These are phyloP conservation scores for Darwinula stevensoni DNA, from an alignment of 2,888 invertebrate species.

Conservation along the genomic window DNA sequence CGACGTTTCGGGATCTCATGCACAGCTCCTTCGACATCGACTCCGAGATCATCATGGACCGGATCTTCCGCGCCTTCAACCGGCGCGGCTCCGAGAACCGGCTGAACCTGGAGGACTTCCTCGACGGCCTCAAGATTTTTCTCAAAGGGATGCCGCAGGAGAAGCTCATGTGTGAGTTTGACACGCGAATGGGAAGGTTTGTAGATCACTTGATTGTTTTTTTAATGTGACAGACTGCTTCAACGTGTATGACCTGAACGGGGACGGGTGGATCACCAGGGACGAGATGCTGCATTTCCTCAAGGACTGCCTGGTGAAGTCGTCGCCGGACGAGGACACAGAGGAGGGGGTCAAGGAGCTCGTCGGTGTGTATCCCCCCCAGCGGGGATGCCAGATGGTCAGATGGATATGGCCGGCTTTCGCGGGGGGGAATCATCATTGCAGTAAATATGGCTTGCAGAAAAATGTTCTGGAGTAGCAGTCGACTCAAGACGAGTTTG, in stretches of 20 bases:
- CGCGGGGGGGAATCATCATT: no score
- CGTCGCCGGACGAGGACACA: background rate
- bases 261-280: conserved; percentile 1
- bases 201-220: background rate
- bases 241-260: conserved; percentile 3
- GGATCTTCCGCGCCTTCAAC: conserved; percentile 2
- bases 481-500: no score
- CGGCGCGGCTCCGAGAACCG: background rate
- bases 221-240: conserved; percentile 1
- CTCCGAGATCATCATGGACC: background rate
- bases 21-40: background rate
- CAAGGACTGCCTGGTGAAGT: background rate
- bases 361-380: background rate
- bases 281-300: background rate
- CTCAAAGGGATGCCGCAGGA: background rate
- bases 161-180: background rate
- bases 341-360: background rate
- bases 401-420: no score
- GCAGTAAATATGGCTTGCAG: no score
- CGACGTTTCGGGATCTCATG: background rate
- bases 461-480: no score
- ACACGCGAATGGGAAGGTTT: background rate
- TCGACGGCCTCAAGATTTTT: background rate
- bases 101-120: background rate
- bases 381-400: no score